Conservation (phyloP, 2,797 vertebrate species). For the Phrynocephalus vlangalii region DNA sequence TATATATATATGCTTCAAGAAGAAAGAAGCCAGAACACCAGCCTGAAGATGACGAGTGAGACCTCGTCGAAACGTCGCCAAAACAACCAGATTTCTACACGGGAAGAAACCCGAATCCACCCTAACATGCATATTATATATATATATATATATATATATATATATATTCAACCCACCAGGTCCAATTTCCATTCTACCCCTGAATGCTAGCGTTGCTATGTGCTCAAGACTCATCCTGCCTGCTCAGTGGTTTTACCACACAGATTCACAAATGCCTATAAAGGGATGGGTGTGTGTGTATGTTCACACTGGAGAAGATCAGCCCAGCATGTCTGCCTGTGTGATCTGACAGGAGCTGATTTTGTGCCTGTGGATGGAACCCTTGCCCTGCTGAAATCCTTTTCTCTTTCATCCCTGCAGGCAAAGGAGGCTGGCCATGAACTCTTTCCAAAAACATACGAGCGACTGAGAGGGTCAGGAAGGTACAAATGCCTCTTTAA, state of each 20-base stretch:
- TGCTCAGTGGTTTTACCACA: constrained; percentile 51
- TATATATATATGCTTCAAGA: no score
- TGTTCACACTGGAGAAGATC: fast-evolving
- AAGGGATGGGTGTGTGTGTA: fast-evolving
- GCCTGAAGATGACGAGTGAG: no score
- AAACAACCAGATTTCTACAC: no score
- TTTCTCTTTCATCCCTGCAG: constrained; percentile 21
- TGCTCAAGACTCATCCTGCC: background rate
- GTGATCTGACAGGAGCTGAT: constrained; percentile 12
- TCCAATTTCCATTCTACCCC: no score
- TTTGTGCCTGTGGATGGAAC: constrained; percentile 17
- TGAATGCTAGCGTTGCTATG: background rate
- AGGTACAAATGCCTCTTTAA: constrained; percentile 26
- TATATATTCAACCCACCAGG: no score
- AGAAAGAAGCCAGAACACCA: no score
- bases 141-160: no score
- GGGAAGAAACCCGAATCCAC: no score
- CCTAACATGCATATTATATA: no score
- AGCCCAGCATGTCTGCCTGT: background rate
- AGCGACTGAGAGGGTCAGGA: background rate
- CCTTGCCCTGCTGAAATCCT: background rate
- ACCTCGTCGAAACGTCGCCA: no score
- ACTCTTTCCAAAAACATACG: background rate
- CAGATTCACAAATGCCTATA: constrained; percentile 37
- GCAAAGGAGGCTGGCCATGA: constrained; percentile 14